A percentile compares a stretch with the other conserved stretches of the same genome.
phyloP scores from a whole-genome alignment of 2,888 invertebrate species.

The Xylota sylvarum region DNA sequence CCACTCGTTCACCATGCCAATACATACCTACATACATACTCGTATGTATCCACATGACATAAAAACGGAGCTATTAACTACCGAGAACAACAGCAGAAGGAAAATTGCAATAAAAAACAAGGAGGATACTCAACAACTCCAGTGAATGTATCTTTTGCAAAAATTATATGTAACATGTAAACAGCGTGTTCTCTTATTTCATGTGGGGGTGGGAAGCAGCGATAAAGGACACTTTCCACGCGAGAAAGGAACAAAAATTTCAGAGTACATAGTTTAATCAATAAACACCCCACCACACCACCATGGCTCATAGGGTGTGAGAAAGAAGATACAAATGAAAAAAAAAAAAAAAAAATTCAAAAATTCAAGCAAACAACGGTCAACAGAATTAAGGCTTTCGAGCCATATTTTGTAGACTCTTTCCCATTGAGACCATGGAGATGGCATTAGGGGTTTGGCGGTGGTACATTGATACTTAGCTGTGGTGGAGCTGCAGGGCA shows the following conservation, averaged over 20 bases:
- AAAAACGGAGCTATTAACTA: slow-evolving; percentile 35
- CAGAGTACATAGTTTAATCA: slow-evolving; percentile 47
- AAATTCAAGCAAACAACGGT: slow-evolving; percentile 25
- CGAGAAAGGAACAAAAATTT: slow-evolving; percentile 17
- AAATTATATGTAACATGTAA: slow-evolving; percentile 1
- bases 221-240: slow-evolving; percentile 1
- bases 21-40: background rate
- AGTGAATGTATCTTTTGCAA: slow-evolving; percentile 5
- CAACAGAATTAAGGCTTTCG: slow-evolving; percentile 39
- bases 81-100: slow-evolving; percentile 4
- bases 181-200: background rate
- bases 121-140: slow-evolving; percentile 14
- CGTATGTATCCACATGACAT: slow-evolving; percentile 2
- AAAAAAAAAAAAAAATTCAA: no score
- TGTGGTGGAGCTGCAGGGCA: slow-evolving; percentile 2
- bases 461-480: slow-evolving; percentile 15
- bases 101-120: slow-evolving; percentile 25
- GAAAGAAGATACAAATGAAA: background rate
- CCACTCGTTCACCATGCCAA: background rate
- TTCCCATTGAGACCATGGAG: slow-evolving; percentile 3
- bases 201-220: background rate
- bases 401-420: slow-evolving; percentile 23
- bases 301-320: background rate
- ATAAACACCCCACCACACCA: slow-evolving; percentile 2
- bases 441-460: slow-evolving; percentile 16